Conservation (phyloP, 2,797 vertebrate species). For the Brotula barbata region DNA sequence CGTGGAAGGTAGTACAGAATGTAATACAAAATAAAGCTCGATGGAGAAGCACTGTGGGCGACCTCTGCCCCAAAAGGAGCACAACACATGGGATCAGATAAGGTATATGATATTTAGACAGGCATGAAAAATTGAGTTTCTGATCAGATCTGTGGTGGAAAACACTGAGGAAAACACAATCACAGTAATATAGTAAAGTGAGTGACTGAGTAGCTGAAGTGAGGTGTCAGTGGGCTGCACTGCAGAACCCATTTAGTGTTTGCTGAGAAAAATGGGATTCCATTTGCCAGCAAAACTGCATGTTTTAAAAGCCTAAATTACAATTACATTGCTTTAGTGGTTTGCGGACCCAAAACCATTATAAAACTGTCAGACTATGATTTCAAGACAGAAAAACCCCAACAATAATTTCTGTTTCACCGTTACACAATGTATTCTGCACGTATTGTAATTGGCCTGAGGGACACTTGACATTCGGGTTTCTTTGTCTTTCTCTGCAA, state of each 20-base stretch:
- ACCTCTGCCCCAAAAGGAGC: no score
- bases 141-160: constrained; percentile 1
- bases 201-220: neutral
- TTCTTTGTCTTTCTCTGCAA: constrained; percentile 21
- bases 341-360: constrained; percentile 9
- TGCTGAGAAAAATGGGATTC: constrained; percentile 23
- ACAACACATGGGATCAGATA: no score
- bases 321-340: neutral
- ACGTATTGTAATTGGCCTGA: constrained; percentile 1
- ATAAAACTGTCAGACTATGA: neutral
- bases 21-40: no score
- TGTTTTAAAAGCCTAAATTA: neutral
- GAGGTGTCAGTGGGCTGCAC: neutral
- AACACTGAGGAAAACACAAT: neutral
- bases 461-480: constrained; percentile 19
- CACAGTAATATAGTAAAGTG: no score
- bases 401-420: constrained; percentile 10
- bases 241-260: constrained; percentile 11
- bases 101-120: neutral
- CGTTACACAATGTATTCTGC: constrained; percentile 6
- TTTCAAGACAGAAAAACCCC: neutral
- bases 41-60: no score
- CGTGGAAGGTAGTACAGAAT: no score
- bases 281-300: constrained; percentile 12
- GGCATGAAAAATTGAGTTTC: constrained; percentile 1